Evolutionary conservation across 2,888 invertebrate species (phyloP).

Genomic region (Argyresthia goedartella): DNA sequence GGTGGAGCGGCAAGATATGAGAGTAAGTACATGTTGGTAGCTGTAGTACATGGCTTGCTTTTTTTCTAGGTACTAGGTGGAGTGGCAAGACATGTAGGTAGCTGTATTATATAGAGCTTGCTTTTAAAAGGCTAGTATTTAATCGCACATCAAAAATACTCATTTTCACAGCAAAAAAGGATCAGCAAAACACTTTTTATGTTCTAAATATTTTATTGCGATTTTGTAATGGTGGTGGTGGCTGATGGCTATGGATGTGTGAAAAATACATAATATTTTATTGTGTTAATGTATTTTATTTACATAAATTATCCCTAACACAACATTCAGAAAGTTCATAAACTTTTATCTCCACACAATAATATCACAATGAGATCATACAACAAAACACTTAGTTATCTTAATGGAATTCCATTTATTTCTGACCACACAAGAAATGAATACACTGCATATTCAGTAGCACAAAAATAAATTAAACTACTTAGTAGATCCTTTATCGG

Average conservation of each 20-base stretch:
- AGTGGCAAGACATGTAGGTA: no score
- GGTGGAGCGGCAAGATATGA: no score
- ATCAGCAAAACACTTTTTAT: no score
- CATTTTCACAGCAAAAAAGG: no score
- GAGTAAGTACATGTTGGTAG: no score
- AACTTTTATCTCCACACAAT: constrained; percentile 7
- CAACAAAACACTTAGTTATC: constrained; percentile 44
- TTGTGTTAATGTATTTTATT: constrained; percentile 1
- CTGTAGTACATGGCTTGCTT: neutral
- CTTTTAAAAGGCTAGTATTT: no score
- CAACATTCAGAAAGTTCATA: neutral
- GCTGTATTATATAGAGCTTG: no score
- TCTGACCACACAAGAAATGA: constrained; percentile 36
- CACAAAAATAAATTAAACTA: constrained; percentile 64
- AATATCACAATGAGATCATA: constrained; percentile 38
- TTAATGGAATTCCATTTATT: constrained; percentile 60
- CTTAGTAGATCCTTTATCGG: constrained; percentile 68
- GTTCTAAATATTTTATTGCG: no score
- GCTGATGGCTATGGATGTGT: neutral
- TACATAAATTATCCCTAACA: neutral
- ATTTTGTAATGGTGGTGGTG: no score
- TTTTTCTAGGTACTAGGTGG: neutral
- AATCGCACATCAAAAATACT: no score
- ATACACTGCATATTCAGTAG: constrained; percentile 20
- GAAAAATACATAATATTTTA: neutral